These are phyloP conservation scores for Hymenochirus boettgeri DNA, from an alignment of 2,113 vertebrate species.

Conservation along the genomic window DNA sequence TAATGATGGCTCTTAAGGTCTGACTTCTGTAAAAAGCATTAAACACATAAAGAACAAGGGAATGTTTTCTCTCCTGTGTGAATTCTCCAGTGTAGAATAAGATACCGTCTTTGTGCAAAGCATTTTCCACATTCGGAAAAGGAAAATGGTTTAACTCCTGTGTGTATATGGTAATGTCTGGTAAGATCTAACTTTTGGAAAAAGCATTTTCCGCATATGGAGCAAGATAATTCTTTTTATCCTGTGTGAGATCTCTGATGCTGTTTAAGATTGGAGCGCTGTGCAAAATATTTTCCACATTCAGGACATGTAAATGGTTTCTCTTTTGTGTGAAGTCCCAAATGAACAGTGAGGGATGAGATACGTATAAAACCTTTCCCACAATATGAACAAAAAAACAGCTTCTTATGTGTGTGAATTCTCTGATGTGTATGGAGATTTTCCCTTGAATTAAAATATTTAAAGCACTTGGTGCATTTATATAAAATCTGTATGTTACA, in stretches of 20 bases:
- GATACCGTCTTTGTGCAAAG: slow-evolving; percentile 48
- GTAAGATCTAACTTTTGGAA: not conserved
- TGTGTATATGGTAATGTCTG: not conserved
- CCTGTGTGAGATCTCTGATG: slow-evolving; percentile 5
- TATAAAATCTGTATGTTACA: no score
- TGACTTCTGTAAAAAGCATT: slow-evolving; percentile 45
- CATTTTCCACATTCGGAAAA: slow-evolving; percentile 50
- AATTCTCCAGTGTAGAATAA: slow-evolving; percentile 47
- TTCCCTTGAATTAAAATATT: not conserved
- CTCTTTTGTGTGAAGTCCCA: slow-evolving; percentile 4
- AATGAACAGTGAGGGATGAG: not conserved
- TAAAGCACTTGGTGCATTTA: not conserved
- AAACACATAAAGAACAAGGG: slow-evolving; percentile 42
- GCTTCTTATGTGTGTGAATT: not conserved
- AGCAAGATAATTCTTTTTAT: not conserved
- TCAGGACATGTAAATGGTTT: slow-evolving; percentile 6
- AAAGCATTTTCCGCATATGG: slow-evolving; percentile 5
- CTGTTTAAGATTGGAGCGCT: not conserved
- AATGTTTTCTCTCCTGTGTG: slow-evolving; percentile 50
- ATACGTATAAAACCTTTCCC: not conserved
- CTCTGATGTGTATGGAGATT: not conserved
- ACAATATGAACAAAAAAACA: not conserved
- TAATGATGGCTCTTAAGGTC: slow-evolving; percentile 47
- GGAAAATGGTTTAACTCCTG: slow-evolving; percentile 42
- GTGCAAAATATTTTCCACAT: slow-evolving; percentile 9